Evolutionary conservation across 2,113 vertebrate species (phyloP), one percentile per base, ranked within the genome.

Genomic region (Halcyon senegalensis): DNA sequence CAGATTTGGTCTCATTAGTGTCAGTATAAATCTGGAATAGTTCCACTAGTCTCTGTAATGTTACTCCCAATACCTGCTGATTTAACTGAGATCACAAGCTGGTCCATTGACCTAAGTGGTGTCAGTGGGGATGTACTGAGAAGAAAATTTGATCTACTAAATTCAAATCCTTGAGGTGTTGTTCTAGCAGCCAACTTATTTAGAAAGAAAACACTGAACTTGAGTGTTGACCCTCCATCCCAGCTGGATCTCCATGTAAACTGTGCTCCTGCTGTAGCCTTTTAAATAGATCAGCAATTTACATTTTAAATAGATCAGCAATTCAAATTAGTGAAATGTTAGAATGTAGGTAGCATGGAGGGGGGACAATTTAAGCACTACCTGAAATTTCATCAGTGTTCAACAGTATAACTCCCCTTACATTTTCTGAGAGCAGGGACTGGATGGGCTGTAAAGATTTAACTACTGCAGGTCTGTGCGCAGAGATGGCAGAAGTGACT

Each of bases 221-320:
- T 88, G 84, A 97, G 83, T 95, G 93, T 91, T 96, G 95, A 97
- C 96, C 95, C 91, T 96, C 43, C 78, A 95, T 94, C 95, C 93
- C 96, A 97, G 95, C 94, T 96, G 95, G 96, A 96, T 96, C 85
- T 96, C 92, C 92, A 77, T 18, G 82, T 96, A 96, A 97, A 94
- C 90, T 90, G 94, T 88, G 95, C 85, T 96, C 96, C 96, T 90
- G 91, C 95, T 96, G 96, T 93, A 97, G 91, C 90, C 94, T 96
- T 96, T 96, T 96, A 97, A 96, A 96, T 90, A 93, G 96, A 96
- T 96, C 94, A 92, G 95, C 94, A 96, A 96, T 96, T 96, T 96
- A 96, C 96, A 96, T 97, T 93, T 95, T 96, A 97, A 97, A 93
- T 86, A 96, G 95, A 96, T 86, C 78, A 95, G 93, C 96, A 95